Conservation (phyloP, 2,113 vertebrate genomes). For the Zosterops pallidus region DNA sequence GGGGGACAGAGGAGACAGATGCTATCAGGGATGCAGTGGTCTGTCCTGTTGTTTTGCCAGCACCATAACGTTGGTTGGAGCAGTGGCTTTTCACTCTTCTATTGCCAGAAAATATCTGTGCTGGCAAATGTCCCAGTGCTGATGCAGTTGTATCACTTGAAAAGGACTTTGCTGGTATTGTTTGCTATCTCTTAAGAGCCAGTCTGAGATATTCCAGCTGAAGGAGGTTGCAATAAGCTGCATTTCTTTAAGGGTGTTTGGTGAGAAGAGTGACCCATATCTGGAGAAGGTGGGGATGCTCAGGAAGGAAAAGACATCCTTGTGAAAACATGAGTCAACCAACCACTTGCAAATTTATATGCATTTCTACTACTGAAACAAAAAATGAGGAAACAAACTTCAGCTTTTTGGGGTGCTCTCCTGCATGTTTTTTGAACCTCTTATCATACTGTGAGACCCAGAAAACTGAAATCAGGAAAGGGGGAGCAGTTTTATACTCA, state of each 20-base stretch:
- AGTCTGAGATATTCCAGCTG: neutral
- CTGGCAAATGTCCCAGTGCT: constrained; percentile 14
- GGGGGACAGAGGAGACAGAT: neutral
- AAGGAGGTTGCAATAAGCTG: neutral
- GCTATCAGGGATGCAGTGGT: neutral
- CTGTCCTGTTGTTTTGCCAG: neutral
- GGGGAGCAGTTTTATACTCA: neutral
- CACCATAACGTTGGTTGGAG: neutral
- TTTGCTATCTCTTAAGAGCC: neutral
- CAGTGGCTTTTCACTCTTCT: constrained; percentile 18
- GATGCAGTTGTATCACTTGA: neutral
- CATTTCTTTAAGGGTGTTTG: neutral
- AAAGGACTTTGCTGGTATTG: constrained; percentile 32
- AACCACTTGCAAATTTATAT: neutral
- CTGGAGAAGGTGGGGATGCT: neutral
- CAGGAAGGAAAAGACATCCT: neutral
- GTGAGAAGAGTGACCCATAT: neutral
- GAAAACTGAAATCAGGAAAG: neutral
- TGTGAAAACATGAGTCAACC: neutral
- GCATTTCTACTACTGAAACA: neutral
- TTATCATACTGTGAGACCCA: neutral
- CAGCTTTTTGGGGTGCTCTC: neutral
- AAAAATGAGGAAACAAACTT: neutral
- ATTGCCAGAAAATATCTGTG: constrained; percentile 6
- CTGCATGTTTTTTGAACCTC: neutral